Evolutionary conservation across 1,140 invertebrate genomes (phyloP).

Genomic region (Eumeta japonica): DNA sequence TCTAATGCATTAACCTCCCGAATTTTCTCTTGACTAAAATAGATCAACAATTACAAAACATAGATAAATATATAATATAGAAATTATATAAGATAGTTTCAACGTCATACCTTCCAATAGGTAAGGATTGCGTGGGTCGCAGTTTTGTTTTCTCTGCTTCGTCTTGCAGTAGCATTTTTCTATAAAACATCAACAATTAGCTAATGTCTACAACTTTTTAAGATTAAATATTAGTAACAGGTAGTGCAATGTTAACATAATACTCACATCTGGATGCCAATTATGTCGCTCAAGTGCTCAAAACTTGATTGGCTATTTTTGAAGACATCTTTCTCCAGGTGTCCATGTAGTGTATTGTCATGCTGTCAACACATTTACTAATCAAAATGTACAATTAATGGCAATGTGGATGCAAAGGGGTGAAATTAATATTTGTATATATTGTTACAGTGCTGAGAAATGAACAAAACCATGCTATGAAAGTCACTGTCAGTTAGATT

Average conservation of each 20-base stretch:
- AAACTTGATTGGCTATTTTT: constrained; percentile 19
- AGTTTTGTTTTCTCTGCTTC: constrained; percentile 41
- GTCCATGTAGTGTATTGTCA: constrained; percentile 23
- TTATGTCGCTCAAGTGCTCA: constrained; percentile 32
- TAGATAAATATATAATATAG: constrained; percentile 8
- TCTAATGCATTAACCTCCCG: constrained; percentile 52
- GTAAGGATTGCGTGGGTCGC: constrained; percentile 45
- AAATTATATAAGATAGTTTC: no score
- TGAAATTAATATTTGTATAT: constrained; percentile 18
- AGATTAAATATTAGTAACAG: constrained; percentile 3
- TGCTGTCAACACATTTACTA: constrained; percentile 49
- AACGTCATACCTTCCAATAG: constrained; percentile 35
- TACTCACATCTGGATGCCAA: constrained; percentile 41
- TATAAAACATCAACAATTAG: constrained; percentile 27
- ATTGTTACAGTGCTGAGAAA: no score
- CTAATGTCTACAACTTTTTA: no score
- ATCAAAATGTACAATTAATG: no score
- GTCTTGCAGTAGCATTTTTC: constrained; percentile 35
- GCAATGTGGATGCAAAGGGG: constrained; percentile 24
- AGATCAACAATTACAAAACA: constrained; percentile 2
- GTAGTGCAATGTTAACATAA: not conserved
- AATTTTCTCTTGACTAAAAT: constrained; percentile 41
- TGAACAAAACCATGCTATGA: no score
- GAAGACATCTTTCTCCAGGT: constrained; percentile 14
- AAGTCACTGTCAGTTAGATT: no score